Evolutionary conservation across 2,797 vertebrate species (phyloP).

Genomic region (Acanthis flammea): DNA sequence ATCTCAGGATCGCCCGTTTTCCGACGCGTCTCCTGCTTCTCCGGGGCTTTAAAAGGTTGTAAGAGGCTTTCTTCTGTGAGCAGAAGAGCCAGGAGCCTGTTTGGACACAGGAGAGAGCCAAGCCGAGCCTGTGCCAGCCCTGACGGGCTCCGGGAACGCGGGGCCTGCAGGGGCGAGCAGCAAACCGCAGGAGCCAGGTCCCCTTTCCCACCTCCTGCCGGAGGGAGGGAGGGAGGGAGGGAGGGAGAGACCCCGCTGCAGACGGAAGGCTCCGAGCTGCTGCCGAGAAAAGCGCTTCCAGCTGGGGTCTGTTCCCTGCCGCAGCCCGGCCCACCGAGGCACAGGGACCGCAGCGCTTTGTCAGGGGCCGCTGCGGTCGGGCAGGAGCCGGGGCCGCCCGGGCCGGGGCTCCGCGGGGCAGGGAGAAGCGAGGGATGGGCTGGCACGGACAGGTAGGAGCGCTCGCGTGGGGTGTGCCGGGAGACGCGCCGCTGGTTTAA

Average conservation of each 20-base stretch:
- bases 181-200: background rate
- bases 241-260: background rate
- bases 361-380: no score
- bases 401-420: no score
- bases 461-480: no score
- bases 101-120: background rate
- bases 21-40: background rate
- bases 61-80: background rate
- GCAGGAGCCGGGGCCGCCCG: no score
- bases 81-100: background rate
- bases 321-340: background rate
- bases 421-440: no score
- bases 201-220: background rate
- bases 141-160: background rate
- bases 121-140: background rate
- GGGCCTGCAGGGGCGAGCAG: background rate
- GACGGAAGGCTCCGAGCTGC: background rate
- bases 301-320: background rate
- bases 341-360: background rate
- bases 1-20: background rate
- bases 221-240: background rate
- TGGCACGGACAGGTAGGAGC: background rate
- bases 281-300: background rate
- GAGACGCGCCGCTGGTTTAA: background rate
- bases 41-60: background rate